phyloP scores from a whole-genome alignment of 2,797 vertebrate species.

The Nothura maculosa region DNA sequence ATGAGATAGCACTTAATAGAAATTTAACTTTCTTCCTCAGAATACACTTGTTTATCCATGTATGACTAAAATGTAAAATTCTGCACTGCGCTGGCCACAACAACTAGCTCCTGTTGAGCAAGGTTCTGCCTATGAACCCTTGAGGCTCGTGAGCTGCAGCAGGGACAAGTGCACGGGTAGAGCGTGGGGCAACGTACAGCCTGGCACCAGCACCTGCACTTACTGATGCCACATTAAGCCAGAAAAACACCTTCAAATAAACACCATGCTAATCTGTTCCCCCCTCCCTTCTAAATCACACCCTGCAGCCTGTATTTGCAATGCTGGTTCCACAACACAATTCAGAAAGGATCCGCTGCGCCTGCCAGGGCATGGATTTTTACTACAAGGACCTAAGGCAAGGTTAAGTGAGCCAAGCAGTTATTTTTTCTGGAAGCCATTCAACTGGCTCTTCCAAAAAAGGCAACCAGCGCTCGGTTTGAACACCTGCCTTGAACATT shows the following conservation, averaged over 20 bases:
- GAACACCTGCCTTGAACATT: conserved; percentile 83
- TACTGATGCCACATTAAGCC: not conserved
- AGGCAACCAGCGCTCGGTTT: conserved; percentile 78
- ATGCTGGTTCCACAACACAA: conserved; percentile 65
- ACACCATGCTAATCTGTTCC: not conserved
- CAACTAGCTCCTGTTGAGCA: conserved; percentile 63
- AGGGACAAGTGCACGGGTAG: not conserved
- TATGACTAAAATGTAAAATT: conserved; percentile 52
- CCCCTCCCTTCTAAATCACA: not conserved
- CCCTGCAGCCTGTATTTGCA: conserved; percentile 24
- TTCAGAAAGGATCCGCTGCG: conserved; percentile 65
- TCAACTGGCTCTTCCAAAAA: conserved; percentile 81
- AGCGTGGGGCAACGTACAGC: not conserved
- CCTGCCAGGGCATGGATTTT: conserved; percentile 81
- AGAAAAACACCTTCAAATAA: not conserved
- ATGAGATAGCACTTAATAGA: not conserved
- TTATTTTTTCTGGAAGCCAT: conserved; percentile 84
- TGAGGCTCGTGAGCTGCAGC: not conserved
- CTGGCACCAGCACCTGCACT: not conserved
- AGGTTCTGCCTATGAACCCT: not conserved
- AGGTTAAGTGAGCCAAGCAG: conserved; percentile 79
- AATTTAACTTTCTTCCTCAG: not conserved
- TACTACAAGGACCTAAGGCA: conserved; percentile 80
- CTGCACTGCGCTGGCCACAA: conserved; percentile 44
- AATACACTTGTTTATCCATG: conserved; percentile 35